Percentiles rank a stretch among this genome's conserved stretches.
Evolutionary conservation across 2,113 vertebrate genomes (phyloP).

Genomic region (Oryzias woworae): DNA sequence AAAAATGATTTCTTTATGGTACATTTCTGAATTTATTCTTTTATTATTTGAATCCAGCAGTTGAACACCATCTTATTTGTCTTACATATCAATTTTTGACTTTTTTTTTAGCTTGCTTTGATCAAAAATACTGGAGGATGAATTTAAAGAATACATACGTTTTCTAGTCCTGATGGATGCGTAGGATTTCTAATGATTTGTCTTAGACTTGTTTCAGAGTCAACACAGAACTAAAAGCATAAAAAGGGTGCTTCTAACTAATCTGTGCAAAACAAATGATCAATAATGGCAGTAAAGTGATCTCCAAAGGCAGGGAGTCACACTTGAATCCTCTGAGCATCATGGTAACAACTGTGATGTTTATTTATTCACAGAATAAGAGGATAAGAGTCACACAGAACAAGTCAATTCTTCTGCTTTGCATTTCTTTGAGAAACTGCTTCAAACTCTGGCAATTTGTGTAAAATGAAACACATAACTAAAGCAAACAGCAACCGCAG

Average conservation of each 20-base stretch:
- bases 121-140: conserved; percentile 21
- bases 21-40: too few species aligned
- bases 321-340: conserved; percentile 33
- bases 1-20: too few species aligned
- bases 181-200: conserved; percentile 10
- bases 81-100: too few species aligned
- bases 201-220: conserved; percentile 32
- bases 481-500: conserved; percentile 16
- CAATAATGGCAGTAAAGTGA: conserved; percentile 31
- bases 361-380: conserved; percentile 24
- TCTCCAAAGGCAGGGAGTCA: conserved; percentile 29
- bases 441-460: conserved; percentile 23
- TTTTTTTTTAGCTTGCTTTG: conserved; percentile 10
- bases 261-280: conserved; percentile 30
- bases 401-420: conserved; percentile 8
- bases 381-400: conserved; percentile 13
- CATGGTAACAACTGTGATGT: conserved; percentile 10
- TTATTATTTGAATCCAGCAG: too few species aligned
- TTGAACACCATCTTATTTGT: too few species aligned
- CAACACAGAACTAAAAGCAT: conserved; percentile 22
- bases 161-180: conserved; percentile 1
- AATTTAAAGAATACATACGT: conserved; percentile 20
- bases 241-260: conserved; percentile 35
- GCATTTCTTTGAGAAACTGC: conserved; percentile 6
- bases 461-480: conserved; percentile 8